phyloP scores from a whole-genome alignment of 1,140 invertebrate species.

The Apis florea region DNA sequence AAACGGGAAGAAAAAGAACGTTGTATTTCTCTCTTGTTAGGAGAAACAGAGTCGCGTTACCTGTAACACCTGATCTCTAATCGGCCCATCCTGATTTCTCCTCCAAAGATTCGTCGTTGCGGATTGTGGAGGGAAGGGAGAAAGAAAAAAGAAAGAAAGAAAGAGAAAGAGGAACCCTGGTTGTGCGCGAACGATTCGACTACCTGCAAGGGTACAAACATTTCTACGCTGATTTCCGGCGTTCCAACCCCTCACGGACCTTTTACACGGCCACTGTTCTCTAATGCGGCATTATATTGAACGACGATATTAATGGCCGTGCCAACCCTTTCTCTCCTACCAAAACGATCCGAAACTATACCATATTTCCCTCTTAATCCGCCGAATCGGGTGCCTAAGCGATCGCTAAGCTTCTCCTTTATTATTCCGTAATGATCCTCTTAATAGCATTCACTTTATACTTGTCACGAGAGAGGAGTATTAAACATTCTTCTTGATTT shows the following conservation, averaged over 20 bases:
- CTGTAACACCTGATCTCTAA: slow-evolving; percentile 43
- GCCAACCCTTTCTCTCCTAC: slow-evolving; percentile 37
- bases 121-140: no score
- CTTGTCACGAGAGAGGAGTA: slow-evolving; percentile 29
- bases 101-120: slow-evolving; percentile 20
- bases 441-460: slow-evolving; percentile 35
- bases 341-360: slow-evolving; percentile 29
- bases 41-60: not conserved
- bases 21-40: not conserved
- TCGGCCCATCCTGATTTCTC: slow-evolving; percentile 18
- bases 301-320: slow-evolving; percentile 62
- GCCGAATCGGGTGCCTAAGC: slow-evolving; percentile 45
- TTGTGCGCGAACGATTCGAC: not conserved
- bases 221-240: slow-evolving; percentile 52
- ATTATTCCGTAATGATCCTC: slow-evolving; percentile 49
- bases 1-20: no score
- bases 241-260: slow-evolving; percentile 46
- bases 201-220: slow-evolving; percentile 41
- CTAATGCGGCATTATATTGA: slow-evolving; percentile 71
- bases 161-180: slow-evolving; percentile 8
- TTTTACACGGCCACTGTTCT: slow-evolving; percentile 59
- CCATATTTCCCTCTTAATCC: slow-evolving; percentile 46
- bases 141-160: not conserved
- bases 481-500: no score
- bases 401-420: slow-evolving; percentile 15